Percentiles rank a stretch among this genome's conserved stretches.
These are phyloP conservation scores for Salvelinus sp. DNA, from an alignment of 2,113 vertebrate species.

Conservation along the genomic window DNA sequence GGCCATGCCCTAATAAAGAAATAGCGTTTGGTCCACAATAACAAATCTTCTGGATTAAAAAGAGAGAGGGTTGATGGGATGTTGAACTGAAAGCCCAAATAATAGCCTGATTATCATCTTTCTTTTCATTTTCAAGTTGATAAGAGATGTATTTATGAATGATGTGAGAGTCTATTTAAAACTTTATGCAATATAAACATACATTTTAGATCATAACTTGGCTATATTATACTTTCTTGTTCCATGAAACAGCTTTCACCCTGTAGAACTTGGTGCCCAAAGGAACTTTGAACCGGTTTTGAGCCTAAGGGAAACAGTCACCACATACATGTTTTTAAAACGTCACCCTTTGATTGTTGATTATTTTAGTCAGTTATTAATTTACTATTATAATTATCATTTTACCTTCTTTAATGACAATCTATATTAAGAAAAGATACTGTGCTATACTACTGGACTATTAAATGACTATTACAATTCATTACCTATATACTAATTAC, in stretches of 20 bases:
- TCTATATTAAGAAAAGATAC: neutral
- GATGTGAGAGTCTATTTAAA: slow-evolving; percentile 69
- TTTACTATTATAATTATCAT: neutral
- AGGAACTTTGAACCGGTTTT: slow-evolving; percentile 99
- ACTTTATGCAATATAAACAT: slow-evolving; percentile 71
- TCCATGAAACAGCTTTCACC: slow-evolving; percentile 99
- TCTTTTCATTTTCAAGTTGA: slow-evolving; percentile 65
- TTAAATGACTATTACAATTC: neutral
- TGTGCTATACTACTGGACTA: neutral
- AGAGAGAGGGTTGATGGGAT: slow-evolving; percentile 66
- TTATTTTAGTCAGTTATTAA: neutral
- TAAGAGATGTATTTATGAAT: slow-evolving; percentile 70
- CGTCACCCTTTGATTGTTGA: neutral
- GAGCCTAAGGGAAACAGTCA: slow-evolving; percentile 77
- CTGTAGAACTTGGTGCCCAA: slow-evolving; percentile 99
- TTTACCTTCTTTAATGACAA: neutral
- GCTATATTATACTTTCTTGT: slow-evolving; percentile 93
- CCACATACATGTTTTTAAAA: neutral
- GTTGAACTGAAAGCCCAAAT: slow-evolving; percentile 55
- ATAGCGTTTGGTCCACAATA: slow-evolving; percentile 94
- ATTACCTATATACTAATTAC: slow-evolving; percentile 63
- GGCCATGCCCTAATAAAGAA: slow-evolving; percentile 75
- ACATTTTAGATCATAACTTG: slow-evolving; percentile 64
- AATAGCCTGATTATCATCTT: slow-evolving; percentile 48
- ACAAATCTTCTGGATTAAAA: slow-evolving; percentile 79